A percentile compares a stretch with the other conserved stretches of the same genome.
Evolutionary conservation across 2,888 invertebrate species (phyloP).

Genomic region (Lomographa bimaculata): DNA sequence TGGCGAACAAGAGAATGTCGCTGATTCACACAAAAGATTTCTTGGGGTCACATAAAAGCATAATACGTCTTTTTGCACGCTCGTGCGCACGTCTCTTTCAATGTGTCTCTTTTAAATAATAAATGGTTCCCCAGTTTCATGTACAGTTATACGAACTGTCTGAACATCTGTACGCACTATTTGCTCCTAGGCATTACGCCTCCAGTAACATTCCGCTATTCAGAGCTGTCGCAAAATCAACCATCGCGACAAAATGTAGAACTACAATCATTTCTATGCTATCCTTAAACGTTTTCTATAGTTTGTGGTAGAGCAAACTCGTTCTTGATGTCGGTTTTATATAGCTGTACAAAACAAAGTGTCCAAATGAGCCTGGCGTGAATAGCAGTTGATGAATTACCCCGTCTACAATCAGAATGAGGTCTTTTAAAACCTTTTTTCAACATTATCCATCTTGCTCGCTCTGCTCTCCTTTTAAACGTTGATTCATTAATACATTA

Average conservation of each 20-base stretch:
- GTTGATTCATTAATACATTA: slow-evolving; percentile 17
- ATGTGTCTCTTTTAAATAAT: slow-evolving; percentile 23
- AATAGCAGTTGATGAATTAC: slow-evolving; percentile 26
- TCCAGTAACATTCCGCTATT: slow-evolving; percentile 18
- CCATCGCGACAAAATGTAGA: slow-evolving; percentile 3
- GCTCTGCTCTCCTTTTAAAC: slow-evolving; percentile 21
- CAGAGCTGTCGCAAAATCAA: slow-evolving; percentile 15
- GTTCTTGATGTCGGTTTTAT: slow-evolving; percentile 6
- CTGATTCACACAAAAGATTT: slow-evolving; percentile 19
- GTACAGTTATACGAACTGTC: slow-evolving; percentile 22
- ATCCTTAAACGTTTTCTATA: slow-evolving; percentile 4
- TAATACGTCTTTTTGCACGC: slow-evolving; percentile 23
- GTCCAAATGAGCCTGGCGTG: slow-evolving; percentile 18
- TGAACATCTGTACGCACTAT: slow-evolving; percentile 24
- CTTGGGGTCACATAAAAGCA: slow-evolving; percentile 23
- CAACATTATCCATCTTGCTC: slow-evolving; percentile 15
- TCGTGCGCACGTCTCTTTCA: slow-evolving; percentile 19
- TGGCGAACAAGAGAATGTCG: slow-evolving; percentile 14
- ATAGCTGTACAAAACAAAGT: slow-evolving; percentile 20
- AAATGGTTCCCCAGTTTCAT: slow-evolving; percentile 19
- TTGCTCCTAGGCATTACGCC: slow-evolving; percentile 25
- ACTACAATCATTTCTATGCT: slow-evolving; percentile 8
- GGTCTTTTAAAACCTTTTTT: slow-evolving; percentile 21
- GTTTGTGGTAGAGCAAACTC: slow-evolving; percentile 5
- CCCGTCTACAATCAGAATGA: slow-evolving; percentile 23